Evolutionary conservation across 2,113 vertebrate genomes (phyloP).

Genomic region (Ictidomys tridecemlineatus): DNA sequence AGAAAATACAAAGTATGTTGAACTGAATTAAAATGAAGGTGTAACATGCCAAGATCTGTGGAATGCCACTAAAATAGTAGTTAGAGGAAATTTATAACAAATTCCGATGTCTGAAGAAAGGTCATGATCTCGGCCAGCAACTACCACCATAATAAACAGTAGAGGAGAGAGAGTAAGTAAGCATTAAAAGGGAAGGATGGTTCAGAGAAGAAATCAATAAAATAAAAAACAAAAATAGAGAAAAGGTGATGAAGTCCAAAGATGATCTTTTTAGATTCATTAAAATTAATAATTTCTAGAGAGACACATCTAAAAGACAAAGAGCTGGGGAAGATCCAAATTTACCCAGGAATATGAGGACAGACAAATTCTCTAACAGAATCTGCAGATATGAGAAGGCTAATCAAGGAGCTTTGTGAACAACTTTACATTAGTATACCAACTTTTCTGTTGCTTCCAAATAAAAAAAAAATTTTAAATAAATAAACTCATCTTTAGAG

Average conservation of each 20-base stretch:
- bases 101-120: not conserved
- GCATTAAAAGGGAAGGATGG: not conserved
- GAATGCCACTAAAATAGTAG: not conserved
- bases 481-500: not conserved
- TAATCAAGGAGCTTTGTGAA: not conserved
- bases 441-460: slow-evolving; percentile 23
- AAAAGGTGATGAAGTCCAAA: slow-evolving; percentile 37
- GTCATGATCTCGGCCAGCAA: not conserved
- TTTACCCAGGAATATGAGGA: not conserved
- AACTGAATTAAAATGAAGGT: slow-evolving; percentile 17
- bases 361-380: not conserved
- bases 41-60: not conserved
- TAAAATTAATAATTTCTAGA: slow-evolving; percentile 20
- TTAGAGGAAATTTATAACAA: not conserved
- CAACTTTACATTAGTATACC: not conserved
- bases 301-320: not conserved
- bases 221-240: not conserved
- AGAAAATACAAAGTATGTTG: not conserved
- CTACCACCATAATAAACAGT: not conserved
- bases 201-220: not conserved
- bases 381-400: not conserved
- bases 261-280: not conserved
- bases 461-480: not conserved
- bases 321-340: not conserved
- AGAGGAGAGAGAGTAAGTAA: slow-evolving; percentile 27